These are phyloP conservation scores for Orcinus orca DNA, from an alignment of 2,113 vertebrate genomes.

Conservation along the genomic window DNA sequence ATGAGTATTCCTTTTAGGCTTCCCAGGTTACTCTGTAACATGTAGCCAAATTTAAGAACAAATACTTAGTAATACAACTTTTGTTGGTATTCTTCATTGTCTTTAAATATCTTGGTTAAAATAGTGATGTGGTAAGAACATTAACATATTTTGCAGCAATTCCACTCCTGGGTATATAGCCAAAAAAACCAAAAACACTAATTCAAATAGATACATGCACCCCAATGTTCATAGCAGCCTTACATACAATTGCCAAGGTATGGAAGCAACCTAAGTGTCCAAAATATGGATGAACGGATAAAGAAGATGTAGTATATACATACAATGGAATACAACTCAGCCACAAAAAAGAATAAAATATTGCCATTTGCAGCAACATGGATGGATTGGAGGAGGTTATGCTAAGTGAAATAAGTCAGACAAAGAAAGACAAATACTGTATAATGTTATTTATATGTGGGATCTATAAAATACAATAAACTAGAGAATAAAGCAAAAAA, in stretches of 20 bases:
- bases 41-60: neutral
- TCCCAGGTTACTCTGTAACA: neutral
- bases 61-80: neutral
- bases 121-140: neutral
- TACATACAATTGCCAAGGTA: neutral
- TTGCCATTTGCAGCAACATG: neutral
- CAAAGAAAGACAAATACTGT: neutral
- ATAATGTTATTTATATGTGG: neutral
- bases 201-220: neutral
- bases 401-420: neutral
- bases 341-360: neutral
- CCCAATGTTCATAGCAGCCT: neutral
- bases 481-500: neutral
- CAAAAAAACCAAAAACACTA: neutral
- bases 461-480: neutral
- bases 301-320: too few relatives aligned
- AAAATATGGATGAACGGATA: neutral
- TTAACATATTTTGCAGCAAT: neutral
- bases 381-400: neutral
- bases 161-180: neutral
- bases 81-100: neutral
- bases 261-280: neutral
- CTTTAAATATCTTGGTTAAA: neutral
- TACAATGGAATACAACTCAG: neutral
- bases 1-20: neutral